A percentile compares a stretch with the other conserved stretches of the same genome.
phyloP scores from a whole-genome alignment of 1,140 invertebrate species.

The Zaprionus nigranus region DNA sequence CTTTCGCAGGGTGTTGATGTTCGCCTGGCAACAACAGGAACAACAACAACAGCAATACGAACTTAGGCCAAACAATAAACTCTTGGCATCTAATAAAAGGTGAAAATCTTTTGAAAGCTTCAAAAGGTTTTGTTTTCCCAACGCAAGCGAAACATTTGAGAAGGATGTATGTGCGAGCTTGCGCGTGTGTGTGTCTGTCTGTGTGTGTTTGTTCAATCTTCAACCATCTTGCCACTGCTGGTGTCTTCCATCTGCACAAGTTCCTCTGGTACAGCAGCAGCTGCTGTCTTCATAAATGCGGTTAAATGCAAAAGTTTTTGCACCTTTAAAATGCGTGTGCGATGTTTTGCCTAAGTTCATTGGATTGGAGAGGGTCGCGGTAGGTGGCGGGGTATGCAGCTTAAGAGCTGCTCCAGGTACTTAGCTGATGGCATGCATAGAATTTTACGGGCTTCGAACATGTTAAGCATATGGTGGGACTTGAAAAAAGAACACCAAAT shows the following conservation, averaged over 20 bases:
- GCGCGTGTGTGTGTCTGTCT: background rate
- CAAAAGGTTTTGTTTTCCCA: slow-evolving; percentile 56
- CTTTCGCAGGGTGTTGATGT: slow-evolving; percentile 55
- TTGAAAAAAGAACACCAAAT: slow-evolving; percentile 10
- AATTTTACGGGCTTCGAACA: slow-evolving; percentile 29
- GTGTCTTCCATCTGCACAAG: slow-evolving; percentile 6
- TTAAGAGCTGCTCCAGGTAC: slow-evolving; percentile 29
- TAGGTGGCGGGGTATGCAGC: slow-evolving; percentile 2
- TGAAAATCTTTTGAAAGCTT: slow-evolving; percentile 80
- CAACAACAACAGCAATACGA: slow-evolving; percentile 40
- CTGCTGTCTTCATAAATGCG: slow-evolving; percentile 74
- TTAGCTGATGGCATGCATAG: slow-evolving; percentile 38
- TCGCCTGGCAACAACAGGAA: slow-evolving; percentile 34
- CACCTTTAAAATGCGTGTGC: slow-evolving; percentile 62
- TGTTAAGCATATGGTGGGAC: slow-evolving; percentile 19
- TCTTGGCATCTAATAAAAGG: slow-evolving; percentile 81
- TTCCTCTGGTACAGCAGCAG: slow-evolving; percentile 48
- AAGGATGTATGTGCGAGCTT: background rate
- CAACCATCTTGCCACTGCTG: background rate
- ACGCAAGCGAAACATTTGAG: slow-evolving; percentile 35
- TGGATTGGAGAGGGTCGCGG: slow-evolving; percentile 23
- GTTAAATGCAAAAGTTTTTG: slow-evolving; percentile 81
- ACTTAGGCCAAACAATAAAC: slow-evolving; percentile 79
- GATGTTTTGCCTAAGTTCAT: slow-evolving; percentile 68
- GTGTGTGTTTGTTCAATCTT: background rate